Base-by-base conservation (phyloP, 2,797 vertebrate species). In the Dipus sagitta region DNA sequence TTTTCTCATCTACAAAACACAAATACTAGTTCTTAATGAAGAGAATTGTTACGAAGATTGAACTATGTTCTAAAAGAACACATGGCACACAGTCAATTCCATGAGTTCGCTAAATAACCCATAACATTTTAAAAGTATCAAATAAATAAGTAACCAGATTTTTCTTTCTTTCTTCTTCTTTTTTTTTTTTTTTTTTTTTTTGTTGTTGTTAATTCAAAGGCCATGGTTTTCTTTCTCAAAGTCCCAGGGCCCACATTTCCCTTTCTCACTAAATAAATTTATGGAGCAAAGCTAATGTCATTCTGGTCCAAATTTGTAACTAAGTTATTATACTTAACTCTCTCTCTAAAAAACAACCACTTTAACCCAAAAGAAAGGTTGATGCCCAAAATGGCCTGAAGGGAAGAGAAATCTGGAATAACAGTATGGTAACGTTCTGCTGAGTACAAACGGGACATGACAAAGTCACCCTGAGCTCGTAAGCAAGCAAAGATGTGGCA, bases 121-220 rank as follows among this genome's bases (percentile, higher is more conserved):
- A 38, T 10, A 94, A 47, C 17, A 47, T 47, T 70, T 84, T 58
- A 10, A 67, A 93, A 88, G 93, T 70, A 72, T 30, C 91, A 84
- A 80, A 62, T 38, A 79, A 89, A 26, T 76, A 80, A 83, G 70
- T 3, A 74, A 30, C 10, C 24, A 85, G 38, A 4, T 17, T 58
- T 14, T 58, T 58, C 13, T 58, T 58, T 58, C 54, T 54, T 54
- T 54, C 10, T 13, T 38, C 18, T 42, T 70, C 30, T 60, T 38
- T 30, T 28, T 58, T 86, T 26, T 17, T 75, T 34, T 17, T 4
- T 52, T 64, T 17, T n/a, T 21, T 62, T 70, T 26, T 60, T 52
- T 38, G 26, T 58, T 86, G n/a, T 52, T 47, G 75, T 76, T 47
- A 86, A 84, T 64, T 54, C 70, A 52, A 82, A 75, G 42, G 30